Evolutionary conservation across 2,888 invertebrate genomes (phyloP).

Genomic region (Ectemnius lituratus): DNA sequence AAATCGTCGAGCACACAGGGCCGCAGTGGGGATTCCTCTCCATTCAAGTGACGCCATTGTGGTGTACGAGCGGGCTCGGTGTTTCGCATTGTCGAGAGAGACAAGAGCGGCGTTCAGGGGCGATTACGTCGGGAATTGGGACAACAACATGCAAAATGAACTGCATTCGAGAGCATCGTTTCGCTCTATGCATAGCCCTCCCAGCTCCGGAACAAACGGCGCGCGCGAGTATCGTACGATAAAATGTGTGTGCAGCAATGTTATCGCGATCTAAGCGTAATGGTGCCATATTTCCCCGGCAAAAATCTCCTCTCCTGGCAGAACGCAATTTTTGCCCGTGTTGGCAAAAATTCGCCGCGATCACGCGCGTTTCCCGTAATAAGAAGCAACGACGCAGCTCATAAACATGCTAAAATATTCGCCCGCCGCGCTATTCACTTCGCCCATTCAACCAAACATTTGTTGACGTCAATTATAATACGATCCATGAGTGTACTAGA

Average conservation of each 20-base stretch:
- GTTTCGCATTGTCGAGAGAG: too few relatives aligned
- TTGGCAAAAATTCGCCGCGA: not conserved
- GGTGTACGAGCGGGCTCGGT: too few relatives aligned
- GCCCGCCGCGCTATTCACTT: not conserved
- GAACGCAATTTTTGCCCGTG: not conserved
- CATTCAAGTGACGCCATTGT: too few relatives aligned
- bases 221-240: not conserved
- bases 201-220: slow-evolving; percentile 1
- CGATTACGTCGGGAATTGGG: slow-evolving; percentile 15
- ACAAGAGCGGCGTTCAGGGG: not conserved
- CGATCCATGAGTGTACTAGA: not conserved
- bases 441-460: not conserved
- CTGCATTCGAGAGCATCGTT: not conserved
- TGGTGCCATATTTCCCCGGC: not conserved
- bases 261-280: slow-evolving; percentile 2
- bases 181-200: too few relatives aligned
- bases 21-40: too few relatives aligned
- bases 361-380: not conserved
- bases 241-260: not conserved
- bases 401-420: not conserved
- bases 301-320: not conserved
- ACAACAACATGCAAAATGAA: slow-evolving; percentile 7
- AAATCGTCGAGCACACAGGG: too few relatives aligned
- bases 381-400: not conserved
- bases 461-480: slow-evolving; percentile 1